Base-by-base conservation (phyloP, 1,140 invertebrate genomes). In the Melanaphis sacchari region DNA sequence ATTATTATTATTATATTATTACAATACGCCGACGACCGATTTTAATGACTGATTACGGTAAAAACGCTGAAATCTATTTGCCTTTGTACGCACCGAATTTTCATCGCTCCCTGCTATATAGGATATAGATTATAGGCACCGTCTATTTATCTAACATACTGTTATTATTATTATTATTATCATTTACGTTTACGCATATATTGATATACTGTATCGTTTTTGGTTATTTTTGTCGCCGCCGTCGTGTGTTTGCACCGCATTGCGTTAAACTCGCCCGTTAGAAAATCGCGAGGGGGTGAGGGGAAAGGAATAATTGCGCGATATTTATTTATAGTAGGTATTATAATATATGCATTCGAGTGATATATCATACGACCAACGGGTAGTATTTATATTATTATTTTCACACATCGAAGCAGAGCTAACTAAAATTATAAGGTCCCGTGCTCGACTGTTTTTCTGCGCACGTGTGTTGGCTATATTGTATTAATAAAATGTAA, bases 301-400 rank as follows among this genome's bases (percentile, higher is more conserved):
- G 15, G 31, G 31, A 18, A 31, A n/a, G 31, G 31, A 76, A n/a
- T 5, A 15, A n/a, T n/a, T n/a, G 31, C 31, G 31, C 59, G 59
- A 76, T 76, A 76, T 76, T 66, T 66, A 66, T 66, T 76, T 76
- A 76, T 76, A 76, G 59, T 15, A 76, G 4, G 31, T 66, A 76
- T 76, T n/a, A 76, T n/a, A 76, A 52, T 52, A 52, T 52, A n/a
- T 76, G 18, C 36, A n/a, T n/a, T 76, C n/a, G 31, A n/a, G 59
- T 76, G 59, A 76, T 76, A 76, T 76, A 76, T 76, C 46, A 49
- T 76, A 36, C 59, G 31, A 15, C 59, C 59, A 76, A 76, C n/a
- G 59, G 59, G 31, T 76, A 76, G 59, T 76, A 76, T 76, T 76
- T n/a, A 76, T 76, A 76, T 76, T n/a, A 76, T 76, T 76, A 76